phyloP scores from a whole-genome alignment of 2,113 vertebrate species.

The Acanthochromis polyacanthus region DNA sequence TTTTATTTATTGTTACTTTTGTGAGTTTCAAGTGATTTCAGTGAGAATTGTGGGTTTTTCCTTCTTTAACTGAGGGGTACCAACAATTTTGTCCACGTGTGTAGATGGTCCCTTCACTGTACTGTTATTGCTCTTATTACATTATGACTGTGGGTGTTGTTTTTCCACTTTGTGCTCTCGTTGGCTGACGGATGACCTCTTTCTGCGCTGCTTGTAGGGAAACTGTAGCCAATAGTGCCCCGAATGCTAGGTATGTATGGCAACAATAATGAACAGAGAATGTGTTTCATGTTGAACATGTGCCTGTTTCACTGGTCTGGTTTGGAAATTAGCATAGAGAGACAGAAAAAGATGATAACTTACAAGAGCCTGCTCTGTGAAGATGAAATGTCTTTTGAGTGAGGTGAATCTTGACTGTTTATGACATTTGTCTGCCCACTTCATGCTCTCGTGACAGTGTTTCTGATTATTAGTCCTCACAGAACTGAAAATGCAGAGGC shows the following conservation, averaged over 20 bases:
- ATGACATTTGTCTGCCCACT: not conserved
- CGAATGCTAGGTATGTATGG: conserved; percentile 80
- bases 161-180: conserved; percentile 78
- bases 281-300: not conserved
- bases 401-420: not conserved
- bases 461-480: conserved; percentile 67
- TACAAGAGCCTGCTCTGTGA: not conserved
- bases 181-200: conserved; percentile 73
- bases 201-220: conserved; percentile 72
- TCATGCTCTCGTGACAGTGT: conserved; percentile 13
- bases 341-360: not conserved
- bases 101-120: conserved; percentile 7
- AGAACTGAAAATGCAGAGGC: conserved; percentile 86
- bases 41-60: no score
- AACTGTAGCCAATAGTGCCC: conserved; percentile 78
- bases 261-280: not conserved
- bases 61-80: no score
- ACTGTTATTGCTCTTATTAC: conserved; percentile 48
- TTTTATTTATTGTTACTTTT: no score
- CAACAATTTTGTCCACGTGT: no score
- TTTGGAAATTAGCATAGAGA: not conserved
- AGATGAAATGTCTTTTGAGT: not conserved
- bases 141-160: conserved; percentile 67
- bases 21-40: no score
- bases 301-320: not conserved